Evolutionary conservation across 2,797 vertebrate genomes (phyloP).

Genomic region (Phoeniculus purpureus): DNA sequence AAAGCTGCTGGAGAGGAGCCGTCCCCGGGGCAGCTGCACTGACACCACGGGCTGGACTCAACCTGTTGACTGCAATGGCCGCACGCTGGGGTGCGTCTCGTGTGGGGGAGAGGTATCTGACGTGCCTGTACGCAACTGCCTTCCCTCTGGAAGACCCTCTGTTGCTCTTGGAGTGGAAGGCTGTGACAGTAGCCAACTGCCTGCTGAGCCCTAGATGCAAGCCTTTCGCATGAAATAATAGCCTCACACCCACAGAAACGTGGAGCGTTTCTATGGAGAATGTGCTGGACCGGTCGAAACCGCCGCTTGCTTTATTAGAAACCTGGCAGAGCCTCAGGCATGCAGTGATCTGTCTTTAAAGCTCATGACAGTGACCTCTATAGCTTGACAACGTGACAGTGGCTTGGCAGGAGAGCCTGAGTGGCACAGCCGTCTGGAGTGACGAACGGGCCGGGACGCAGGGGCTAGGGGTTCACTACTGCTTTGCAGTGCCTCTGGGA

Average conservation of each 20-base stretch:
- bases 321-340: neutral
- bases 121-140: neutral
- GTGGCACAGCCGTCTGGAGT: neutral
- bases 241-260: slow-evolving; percentile 50
- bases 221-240: slow-evolving; percentile 63
- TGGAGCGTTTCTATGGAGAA: slow-evolving; percentile 47
- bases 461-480: neutral
- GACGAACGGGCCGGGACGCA: neutral
- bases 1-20: neutral
- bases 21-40: neutral
- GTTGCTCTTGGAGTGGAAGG: slow-evolving; percentile 54
- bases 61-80: neutral
- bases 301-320: slow-evolving; percentile 10
- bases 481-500: neutral
- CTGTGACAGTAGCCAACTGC: slow-evolving; percentile 19
- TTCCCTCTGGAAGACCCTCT: slow-evolving; percentile 25
- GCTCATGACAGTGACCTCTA: neutral
- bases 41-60: neutral
- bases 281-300: neutral
- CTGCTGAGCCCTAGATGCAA: slow-evolving; percentile 31
- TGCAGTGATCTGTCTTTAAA: neutral
- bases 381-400: neutral
- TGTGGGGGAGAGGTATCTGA: neutral
- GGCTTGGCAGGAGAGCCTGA: neutral
- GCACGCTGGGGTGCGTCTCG: neutral